Base-by-base conservation (phyloP, 2,113 vertebrate species). In the Solenodon paradoxus region DNA sequence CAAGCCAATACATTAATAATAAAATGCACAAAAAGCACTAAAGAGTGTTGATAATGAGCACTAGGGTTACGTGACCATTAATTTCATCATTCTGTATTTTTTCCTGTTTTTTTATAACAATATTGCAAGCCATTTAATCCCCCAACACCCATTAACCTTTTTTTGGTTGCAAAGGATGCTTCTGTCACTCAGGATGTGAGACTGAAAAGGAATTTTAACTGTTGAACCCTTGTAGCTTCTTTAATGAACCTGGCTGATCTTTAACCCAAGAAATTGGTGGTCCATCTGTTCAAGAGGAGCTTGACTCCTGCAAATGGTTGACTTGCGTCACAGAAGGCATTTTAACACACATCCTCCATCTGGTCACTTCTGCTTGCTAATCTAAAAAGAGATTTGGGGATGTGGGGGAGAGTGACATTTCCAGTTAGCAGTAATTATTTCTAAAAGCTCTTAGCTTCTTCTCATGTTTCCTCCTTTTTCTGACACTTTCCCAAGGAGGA, bases 381-480 rank as follows among this genome's bases (percentile, higher is more conserved):
- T 96, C 96, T 97, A 95, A 96, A 97, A 97, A 95, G 92, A 95
- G 92, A 95, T 68, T 91, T 49, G 45, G 71, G 77, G 55, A 95
- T 89, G 66, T 97, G 87, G 90, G 74, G 35, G 26, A 92, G 92
- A 94, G 71, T 78, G 96, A 96, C 72, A 90, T 97, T 97, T 97
- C 92, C 81, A 96, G 95, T 93, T 92, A 97, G 90, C 92, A 97
- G 90, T 95, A 95, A 97, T 97, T 94, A 92, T 97, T 95, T 96
- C 77, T 90, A 93, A 97, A 95, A 96, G 83, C 87, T 94, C 80
- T 95, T 79, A 68, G 69, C 74, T 94, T 95, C 57, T 92, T 82
- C 88, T 80, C 69, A 93, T 6, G 11, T 95, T 94, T 88, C 47
- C 71, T 88, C 83, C 75, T 93, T 42, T 90, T 97, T 57, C 95